Evolutionary conservation across 2,113 vertebrate species (phyloP).

Genomic region (Bos javanicus): DNA sequence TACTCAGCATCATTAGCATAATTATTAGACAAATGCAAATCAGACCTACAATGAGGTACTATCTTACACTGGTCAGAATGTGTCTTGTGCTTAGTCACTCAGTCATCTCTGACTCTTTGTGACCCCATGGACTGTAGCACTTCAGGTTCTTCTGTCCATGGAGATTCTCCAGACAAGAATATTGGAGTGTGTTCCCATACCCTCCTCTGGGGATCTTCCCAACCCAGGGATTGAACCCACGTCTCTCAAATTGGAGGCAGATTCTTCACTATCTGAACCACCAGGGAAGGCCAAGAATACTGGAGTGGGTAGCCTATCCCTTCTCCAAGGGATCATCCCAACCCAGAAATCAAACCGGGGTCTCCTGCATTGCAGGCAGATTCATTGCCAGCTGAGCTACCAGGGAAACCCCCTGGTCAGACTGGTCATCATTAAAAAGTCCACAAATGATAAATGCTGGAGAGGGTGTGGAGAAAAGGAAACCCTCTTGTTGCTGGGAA

Average conservation of each 20-base stretch:
- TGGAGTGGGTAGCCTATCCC: background rate
- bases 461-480: background rate
- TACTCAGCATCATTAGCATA: background rate
- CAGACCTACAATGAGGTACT: background rate
- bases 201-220: background rate
- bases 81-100: background rate
- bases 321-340: background rate
- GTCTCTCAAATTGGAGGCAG: background rate
- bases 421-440: background rate
- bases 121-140: accelerated
- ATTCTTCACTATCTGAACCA: background rate
- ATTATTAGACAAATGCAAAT: background rate
- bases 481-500: background rate
- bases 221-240: background rate
- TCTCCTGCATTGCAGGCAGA: background rate
- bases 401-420: background rate
- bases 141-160: background rate
- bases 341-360: accelerated
- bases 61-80: background rate
- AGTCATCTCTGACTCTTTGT: background rate
- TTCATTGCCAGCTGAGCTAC: background rate
- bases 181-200: background rate
- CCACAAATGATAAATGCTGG: background rate
- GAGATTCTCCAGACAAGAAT: background rate
- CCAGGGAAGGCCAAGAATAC: background rate